These are phyloP conservation scores for Tauraco hartlaubi DNA, from an alignment of 2,797 vertebrate species.

Conservation along the genomic window DNA sequence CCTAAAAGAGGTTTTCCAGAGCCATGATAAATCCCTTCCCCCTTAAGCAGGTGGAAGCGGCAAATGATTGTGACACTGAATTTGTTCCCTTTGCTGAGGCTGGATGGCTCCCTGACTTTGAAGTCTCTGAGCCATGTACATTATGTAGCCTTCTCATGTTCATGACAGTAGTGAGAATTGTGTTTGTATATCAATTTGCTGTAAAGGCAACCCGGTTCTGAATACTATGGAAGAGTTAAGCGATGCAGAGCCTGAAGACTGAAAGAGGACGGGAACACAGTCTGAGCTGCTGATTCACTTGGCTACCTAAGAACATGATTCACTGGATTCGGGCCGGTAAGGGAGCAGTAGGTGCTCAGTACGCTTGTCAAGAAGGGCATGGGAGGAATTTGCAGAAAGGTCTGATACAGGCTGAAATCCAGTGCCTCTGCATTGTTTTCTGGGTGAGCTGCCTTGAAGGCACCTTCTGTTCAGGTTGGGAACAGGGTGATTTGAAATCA, in stretches of 20 bases:
- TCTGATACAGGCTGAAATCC: not conserved
- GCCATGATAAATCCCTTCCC: not conserved
- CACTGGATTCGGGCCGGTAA: not conserved
- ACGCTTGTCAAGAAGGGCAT: not conserved
- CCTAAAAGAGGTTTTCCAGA: not conserved
- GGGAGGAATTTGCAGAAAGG: not conserved
- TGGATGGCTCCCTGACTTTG: not conserved
- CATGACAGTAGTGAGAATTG: not conserved
- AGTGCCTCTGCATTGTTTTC: not conserved
- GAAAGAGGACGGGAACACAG: not conserved
- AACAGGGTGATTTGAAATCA: not conserved
- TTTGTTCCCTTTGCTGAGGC: conserved; percentile 12
- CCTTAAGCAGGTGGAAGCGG: not conserved
- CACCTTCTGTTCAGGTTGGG: not conserved
- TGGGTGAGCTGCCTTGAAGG: not conserved
- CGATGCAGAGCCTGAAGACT: not conserved
- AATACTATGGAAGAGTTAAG: conserved; percentile 15
- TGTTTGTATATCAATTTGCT: conserved; percentile 11
- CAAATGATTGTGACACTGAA: not conserved
- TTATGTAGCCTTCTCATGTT: conserved; percentile 9
- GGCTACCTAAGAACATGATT: not conserved
- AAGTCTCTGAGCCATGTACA: not conserved
- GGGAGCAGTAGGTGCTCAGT: not conserved
- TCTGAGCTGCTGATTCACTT: not conserved
- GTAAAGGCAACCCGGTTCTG: conserved; percentile 7